phyloP scores from a whole-genome alignment of 2,113 vertebrate species.

The Mormyrus iriodes region DNA sequence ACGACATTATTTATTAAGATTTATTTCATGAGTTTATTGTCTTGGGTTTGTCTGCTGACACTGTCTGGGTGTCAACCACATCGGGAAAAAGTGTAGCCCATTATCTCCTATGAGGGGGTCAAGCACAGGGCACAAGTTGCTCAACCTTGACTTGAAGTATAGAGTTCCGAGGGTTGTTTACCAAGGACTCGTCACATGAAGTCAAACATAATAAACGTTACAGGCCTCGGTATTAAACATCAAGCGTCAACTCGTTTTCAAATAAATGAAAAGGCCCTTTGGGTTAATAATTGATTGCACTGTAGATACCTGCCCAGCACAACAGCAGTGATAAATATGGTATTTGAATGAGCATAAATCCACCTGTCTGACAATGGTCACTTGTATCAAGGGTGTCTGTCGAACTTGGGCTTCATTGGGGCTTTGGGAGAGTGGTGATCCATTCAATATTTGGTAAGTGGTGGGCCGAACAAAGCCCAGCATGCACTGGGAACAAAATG shows the following conservation, averaged over 20 bases:
- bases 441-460: neutral
- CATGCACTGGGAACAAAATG: neutral
- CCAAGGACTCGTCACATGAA: conserved; percentile 40
- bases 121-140: conserved; percentile 40
- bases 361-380: conserved; percentile 20
- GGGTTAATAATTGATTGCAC: conserved; percentile 44
- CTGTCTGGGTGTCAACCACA: conserved; percentile 39
- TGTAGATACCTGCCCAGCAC: conserved; percentile 27
- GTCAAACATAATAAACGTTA: conserved; percentile 41
- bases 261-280: conserved; percentile 34
- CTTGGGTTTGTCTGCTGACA: conserved; percentile 30
- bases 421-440: neutral
- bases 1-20: neutral
- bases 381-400: neutral
- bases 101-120: conserved; percentile 51
- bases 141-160: conserved; percentile 43
- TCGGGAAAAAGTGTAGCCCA: conserved; percentile 26
- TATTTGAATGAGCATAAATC: conserved; percentile 23
- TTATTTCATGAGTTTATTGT: conserved; percentile 46
- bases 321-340: conserved; percentile 18
- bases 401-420: neutral
- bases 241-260: conserved; percentile 25
- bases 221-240: conserved; percentile 43
- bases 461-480: neutral
- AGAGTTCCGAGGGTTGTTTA: conserved; percentile 37